Evolutionary conservation across 2,113 vertebrate species (phyloP), one percentile per base, ranked within the genome.

Genomic region (Semnornis frantzii): DNA sequence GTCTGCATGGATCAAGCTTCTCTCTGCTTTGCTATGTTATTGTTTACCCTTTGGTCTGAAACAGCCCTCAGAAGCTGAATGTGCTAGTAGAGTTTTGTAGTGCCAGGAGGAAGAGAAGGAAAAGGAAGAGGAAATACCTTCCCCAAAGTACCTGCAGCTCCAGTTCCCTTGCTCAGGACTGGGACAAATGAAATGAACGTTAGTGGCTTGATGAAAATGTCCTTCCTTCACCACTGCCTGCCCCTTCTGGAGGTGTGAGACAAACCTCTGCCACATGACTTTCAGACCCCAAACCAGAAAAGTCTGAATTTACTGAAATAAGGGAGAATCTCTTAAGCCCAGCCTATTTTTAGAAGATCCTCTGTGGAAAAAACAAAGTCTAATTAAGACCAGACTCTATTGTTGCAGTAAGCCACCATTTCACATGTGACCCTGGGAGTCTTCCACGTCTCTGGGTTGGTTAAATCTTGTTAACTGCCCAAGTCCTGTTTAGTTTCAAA

Each of bases 321-420:
- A 85, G 14, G 30, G n/a, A 64, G 34, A 80, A 18, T 74, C 6
- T 66, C 42, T 83, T 68, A 91, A 92, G 16, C 20, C 14, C 24
- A 81, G 30, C 8, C 54, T 94, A 91, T 91, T 91, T 97, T 91
- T 94, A 87, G 69, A 89, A 94, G 79, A 44, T 74, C 9, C 27
- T 93, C 52, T 87, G 48, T 66, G 75, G 34, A 74, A 33, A 85
- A 95, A 94, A 95, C 68, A 80, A 75, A 83, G 68, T 91, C 78
- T 92, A 82, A 96, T 94, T 91, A 76, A 71, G 93, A 87, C 3
- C 91, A 91, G 72, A 31, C 30, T 90, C 82, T 37, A 27, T 19
- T 85, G n/a, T 85, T 93, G 42, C 72, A 85, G 69, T 66, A 91
- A 71, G 57, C 21, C 46, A 66, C n/a, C 30, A 69, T 81, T 87